Conservation (phyloP, 2,888 invertebrate species). For the Apantesis nais region DNA sequence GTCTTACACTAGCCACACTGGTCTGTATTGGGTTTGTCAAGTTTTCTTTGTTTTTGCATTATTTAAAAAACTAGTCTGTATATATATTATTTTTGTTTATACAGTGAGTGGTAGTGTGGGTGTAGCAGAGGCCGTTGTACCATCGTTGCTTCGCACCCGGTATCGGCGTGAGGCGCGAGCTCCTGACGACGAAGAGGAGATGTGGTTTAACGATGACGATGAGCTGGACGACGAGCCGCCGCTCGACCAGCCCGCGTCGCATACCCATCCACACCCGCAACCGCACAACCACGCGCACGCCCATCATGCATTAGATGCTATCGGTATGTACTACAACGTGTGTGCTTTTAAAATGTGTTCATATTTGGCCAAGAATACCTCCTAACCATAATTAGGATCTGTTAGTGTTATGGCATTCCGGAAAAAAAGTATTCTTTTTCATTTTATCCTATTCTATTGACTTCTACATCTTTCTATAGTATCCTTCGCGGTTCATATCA, state of each 20-base stretch:
- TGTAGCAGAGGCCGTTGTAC: conserved; percentile 87
- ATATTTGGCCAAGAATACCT: neutral
- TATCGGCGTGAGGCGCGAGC: conserved; percentile 96
- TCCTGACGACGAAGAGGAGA: conserved; percentile 98
- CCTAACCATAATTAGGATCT: neutral
- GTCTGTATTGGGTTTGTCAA: no score
- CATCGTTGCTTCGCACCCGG: conserved; percentile 92
- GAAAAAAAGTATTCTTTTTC: neutral
- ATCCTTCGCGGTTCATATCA: neutral
- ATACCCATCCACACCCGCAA: conserved; percentile 61
- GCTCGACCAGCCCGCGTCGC: conserved; percentile 68
- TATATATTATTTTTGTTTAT: conserved; percentile 18
- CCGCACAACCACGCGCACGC: conserved; percentile 63
- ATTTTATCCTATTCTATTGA: neutral
- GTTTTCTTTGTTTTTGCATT: no score
- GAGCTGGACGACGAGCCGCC: conserved; percentile 93
- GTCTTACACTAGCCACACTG: no score
- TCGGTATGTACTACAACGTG: conserved; percentile 62
- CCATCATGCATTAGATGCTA: conserved; percentile 80
- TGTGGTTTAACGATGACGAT: conserved; percentile 99
- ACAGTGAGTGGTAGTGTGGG: conserved; percentile 78
- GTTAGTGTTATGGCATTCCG: neutral
- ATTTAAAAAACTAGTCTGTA: neutral
- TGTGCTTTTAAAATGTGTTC: neutral
- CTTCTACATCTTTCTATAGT: neutral